A percentile compares a stretch with the other conserved stretches of the same genome.
Evolutionary conservation across 2,888 invertebrate genomes (phyloP).

Genomic region (Ypsolopha sequella): DNA sequence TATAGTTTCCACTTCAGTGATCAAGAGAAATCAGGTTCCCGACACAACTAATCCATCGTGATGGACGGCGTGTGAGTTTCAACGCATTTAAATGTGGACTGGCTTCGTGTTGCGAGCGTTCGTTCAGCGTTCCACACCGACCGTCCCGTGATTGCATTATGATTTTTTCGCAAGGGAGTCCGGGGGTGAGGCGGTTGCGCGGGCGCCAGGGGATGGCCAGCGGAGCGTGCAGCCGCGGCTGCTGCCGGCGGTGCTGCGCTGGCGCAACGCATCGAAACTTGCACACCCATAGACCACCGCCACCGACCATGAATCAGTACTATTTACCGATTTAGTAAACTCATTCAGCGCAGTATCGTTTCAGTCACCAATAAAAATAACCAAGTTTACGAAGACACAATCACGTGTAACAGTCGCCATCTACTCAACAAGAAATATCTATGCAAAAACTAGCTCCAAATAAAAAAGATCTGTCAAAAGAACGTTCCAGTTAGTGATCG

Average conservation of each 20-base stretch:
- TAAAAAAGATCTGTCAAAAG: conserved; percentile 24
- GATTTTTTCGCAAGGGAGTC: conserved; percentile 68
- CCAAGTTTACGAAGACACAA: conserved; percentile 7
- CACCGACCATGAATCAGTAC: conserved; percentile 9
- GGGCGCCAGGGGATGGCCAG: conserved; percentile 35
- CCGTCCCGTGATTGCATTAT: conserved; percentile 70
- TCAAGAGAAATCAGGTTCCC: conserved; percentile 59
- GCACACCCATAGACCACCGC: conserved; percentile 21
- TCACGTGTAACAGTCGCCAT: conserved; percentile 18
- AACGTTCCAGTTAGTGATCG: conserved; percentile 46
- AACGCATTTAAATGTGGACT: conserved; percentile 67
- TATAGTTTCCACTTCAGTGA: conserved; percentile 42
- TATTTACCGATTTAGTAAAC: no score
- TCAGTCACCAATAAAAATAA: background rate
- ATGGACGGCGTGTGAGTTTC: conserved; percentile 67
- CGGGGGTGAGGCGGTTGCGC: conserved; percentile 36
- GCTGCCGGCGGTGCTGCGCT: conserved; percentile 46
- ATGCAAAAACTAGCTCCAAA: conserved; percentile 19
- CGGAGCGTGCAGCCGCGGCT: conserved; percentile 62
- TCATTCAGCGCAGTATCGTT: background rate
- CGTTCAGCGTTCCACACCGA: conserved; percentile 62
- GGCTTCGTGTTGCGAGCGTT: conserved; percentile 59
- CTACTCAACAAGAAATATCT: conserved; percentile 9
- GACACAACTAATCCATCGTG: conserved; percentile 60
- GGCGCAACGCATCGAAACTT: conserved; percentile 48